Base-by-base conservation (phyloP, 2,888 invertebrate species). In the Scrobipalpa atriplicella region DNA sequence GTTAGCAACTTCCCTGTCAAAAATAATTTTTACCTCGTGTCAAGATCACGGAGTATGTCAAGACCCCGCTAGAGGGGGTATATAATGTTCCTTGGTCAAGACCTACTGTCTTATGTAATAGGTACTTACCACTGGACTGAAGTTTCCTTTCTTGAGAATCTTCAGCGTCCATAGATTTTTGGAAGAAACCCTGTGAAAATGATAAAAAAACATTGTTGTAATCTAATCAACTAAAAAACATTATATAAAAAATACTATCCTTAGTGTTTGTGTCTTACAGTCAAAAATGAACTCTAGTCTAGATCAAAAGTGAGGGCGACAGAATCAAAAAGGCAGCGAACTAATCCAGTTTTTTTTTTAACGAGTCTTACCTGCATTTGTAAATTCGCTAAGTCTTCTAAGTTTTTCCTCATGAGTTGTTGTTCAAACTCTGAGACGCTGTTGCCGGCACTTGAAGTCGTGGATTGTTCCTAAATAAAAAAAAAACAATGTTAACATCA, bases 401-500 rank as follows among this genome's bases (percentile, higher is more conserved):
- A 77, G 74, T 93, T 93, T 72, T 92, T 93, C 74, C 92, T 85
- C 93, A 93, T 93, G 66, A 93, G 78, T 69, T 93, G 93, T 71
- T 93, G 93, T 67, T 93, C 93, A 67, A 90, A 93, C 70, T 93
- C 93, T 13, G 92, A 90, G 0, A 93, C 91, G 68, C 93, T 93
- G 81, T 93, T 93, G 41, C 92, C 93, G 56, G 93, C 86, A 69
- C 93, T 93, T 47, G 93, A 93, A 29, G 93, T 92, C 58, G 93
- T 90, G 29, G 93, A 93, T 73, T 91, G 87, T 79, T 93, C 93
- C 93, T 93, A 10, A 29, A 41, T 19, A n/a, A 38, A 38, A 13
- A 38, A 58, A 8, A 36, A 21, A 1, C 1, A 11, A 1, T 43
- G 13, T 2, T 43, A 1, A 47, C 29, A 29, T n/a, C 5, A 47